phyloP scores from a whole-genome alignment of 2,797 vertebrate genomes.

The Telmatherina bonti region DNA sequence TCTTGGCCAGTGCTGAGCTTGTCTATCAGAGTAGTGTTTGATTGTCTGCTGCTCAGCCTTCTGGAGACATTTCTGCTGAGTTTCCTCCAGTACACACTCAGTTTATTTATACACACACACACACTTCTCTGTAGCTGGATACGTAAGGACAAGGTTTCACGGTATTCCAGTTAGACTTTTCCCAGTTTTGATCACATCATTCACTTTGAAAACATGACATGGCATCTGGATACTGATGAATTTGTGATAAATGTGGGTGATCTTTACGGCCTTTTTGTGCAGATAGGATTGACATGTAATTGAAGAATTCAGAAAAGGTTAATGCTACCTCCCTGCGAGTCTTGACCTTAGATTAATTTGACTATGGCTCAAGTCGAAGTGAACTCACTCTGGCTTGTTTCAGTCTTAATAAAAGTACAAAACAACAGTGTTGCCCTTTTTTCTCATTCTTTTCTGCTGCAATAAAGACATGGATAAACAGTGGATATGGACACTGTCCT shows the following conservation, averaged over 20 bases:
- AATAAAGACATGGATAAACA: too few species aligned
- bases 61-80: constrained; percentile 43
- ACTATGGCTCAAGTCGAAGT: background rate
- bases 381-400: background rate
- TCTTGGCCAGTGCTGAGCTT: constrained; percentile 30
- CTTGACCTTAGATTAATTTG: background rate
- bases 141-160: background rate
- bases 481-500: too few species aligned
- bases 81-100: constrained; percentile 10
- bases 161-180: background rate
- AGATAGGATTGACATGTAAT: background rate
- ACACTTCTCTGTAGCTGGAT: background rate
- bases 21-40: constrained; percentile 40
- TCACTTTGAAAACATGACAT: too few species aligned
- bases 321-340: background rate
- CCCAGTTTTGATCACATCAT: background rate
- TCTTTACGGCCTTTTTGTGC: background rate
- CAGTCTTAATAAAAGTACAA: too few species aligned
- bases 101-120: background rate
- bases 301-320: background rate
- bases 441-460: too few species aligned
- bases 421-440: too few species aligned
- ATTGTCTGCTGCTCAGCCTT: constrained; percentile 29
- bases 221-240: too few species aligned
- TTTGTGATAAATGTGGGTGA: background rate